phyloP scores from a whole-genome alignment of 2,888 invertebrate species.

The Agrotis segetum region DNA sequence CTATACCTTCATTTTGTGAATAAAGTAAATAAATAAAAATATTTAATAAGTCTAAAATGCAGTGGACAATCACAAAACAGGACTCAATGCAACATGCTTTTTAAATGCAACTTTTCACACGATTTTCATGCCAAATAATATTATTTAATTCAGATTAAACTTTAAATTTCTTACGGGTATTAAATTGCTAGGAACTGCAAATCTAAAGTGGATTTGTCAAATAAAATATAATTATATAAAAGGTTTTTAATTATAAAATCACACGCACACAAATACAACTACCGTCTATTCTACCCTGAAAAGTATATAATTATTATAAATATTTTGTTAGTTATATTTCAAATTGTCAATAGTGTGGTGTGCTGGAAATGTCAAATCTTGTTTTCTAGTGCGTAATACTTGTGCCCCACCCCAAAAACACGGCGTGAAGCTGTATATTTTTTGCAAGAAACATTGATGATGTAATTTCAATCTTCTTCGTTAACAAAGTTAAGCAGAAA shows the following conservation, averaged over 20 bases:
- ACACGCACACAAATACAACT: slow-evolving; percentile 46
- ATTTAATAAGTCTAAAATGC: slow-evolving; percentile 39
- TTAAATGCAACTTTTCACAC: slow-evolving; percentile 44
- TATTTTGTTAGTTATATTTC: slow-evolving; percentile 38
- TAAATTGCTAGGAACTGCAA: not conserved
- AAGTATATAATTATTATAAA: slow-evolving; percentile 52
- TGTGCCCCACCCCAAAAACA: slow-evolving; percentile 32
- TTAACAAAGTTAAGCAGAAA: no score
- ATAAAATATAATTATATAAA: not conserved
- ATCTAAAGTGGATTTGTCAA: slow-evolving; percentile 7
- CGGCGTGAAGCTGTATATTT: slow-evolving; percentile 18
- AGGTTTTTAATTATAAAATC: slow-evolving; percentile 4
- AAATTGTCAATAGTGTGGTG: slow-evolving; percentile 10
- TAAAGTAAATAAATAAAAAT: slow-evolving; percentile 23
- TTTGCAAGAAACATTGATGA: slow-evolving; percentile 4
- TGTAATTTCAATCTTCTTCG: not conserved
- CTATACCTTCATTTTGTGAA: slow-evolving; percentile 43
- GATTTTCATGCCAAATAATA: slow-evolving; percentile 43
- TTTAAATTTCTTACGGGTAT: not conserved
- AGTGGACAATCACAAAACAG: slow-evolving; percentile 39
- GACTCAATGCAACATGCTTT: slow-evolving; percentile 62
- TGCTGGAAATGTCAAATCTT: slow-evolving; percentile 19
- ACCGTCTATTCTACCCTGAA: slow-evolving; percentile 48
- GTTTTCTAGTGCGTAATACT: slow-evolving; percentile 16
- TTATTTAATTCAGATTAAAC: not conserved